Percentiles rank a stretch among this genome's conserved stretches.
These are phyloP conservation scores for Leptoteleia sp. DNA, from an alignment of 1,140 invertebrate species.

Conservation along the genomic window DNA sequence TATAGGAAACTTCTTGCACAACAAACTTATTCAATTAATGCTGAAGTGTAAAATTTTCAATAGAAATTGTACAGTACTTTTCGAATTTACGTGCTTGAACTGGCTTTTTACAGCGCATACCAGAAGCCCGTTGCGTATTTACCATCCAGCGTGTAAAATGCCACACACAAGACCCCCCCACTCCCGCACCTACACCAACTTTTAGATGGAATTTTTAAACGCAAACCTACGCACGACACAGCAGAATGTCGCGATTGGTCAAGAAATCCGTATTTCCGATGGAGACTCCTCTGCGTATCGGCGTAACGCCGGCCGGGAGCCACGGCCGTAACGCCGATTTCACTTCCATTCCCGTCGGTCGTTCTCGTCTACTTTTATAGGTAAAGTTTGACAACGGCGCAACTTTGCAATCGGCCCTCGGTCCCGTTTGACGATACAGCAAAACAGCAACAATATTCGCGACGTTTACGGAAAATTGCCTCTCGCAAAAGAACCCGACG, in stretches of 20 bases:
- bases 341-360: slow-evolving; percentile 73
- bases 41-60: slow-evolving; percentile 9
- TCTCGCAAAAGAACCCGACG: slow-evolving; percentile 69
- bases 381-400: slow-evolving; percentile 69
- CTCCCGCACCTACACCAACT: slow-evolving; percentile 29
- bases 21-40: slow-evolving; percentile 3
- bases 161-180: slow-evolving; percentile 18
- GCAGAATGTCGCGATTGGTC: slow-evolving; percentile 49
- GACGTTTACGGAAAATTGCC: slow-evolving; percentile 74
- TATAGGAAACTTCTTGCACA: neutral
- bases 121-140: neutral
- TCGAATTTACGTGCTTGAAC: slow-evolving; percentile 7
- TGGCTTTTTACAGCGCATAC: slow-evolving; percentile 1
- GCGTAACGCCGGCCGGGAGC: slow-evolving; percentile 50
- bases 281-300: slow-evolving; percentile 52
- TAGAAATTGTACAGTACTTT: slow-evolving; percentile 3
- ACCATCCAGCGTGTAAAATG: slow-evolving; percentile 21
- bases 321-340: slow-evolving; percentile 60
- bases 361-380: slow-evolving; percentile 75
- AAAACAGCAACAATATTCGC: slow-evolving; percentile 43
- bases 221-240: slow-evolving; percentile 25
- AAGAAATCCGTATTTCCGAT: slow-evolving; percentile 58
- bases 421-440: slow-evolving; percentile 60
- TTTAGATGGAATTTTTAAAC: slow-evolving; percentile 49
- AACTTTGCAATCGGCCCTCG: slow-evolving; percentile 63